Conservation (phyloP, 2,113 vertebrate genomes). For the Cyprichromis sp. region DNA sequence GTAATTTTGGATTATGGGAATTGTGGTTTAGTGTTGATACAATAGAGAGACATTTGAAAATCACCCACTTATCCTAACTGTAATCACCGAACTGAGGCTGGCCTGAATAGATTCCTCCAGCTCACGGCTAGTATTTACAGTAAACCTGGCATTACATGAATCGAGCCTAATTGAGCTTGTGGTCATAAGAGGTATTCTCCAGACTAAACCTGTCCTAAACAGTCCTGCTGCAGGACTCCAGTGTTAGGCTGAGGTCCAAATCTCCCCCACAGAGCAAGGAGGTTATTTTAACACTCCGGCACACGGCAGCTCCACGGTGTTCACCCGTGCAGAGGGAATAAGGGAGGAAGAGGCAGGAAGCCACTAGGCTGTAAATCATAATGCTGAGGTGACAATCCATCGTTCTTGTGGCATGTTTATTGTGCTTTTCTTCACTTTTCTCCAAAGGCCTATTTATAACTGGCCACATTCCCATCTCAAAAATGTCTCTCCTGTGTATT, state of each 20-base stretch:
- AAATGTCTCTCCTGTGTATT: constrained; percentile 6
- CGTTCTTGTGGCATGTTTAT: constrained; percentile 60
- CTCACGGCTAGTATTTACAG: constrained; percentile 15
- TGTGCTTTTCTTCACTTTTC: constrained; percentile 49
- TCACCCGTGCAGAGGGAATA: constrained; percentile 5
- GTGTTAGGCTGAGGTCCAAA: constrained; percentile 10
- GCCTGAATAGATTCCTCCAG: background rate
- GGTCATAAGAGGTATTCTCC: background rate
- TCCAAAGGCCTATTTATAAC: constrained; percentile 50
- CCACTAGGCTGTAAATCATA: constrained; percentile 60
- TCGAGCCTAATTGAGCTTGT: background rate
- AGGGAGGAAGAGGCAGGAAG: constrained; percentile 51
- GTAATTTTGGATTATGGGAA: background rate
- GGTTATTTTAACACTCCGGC: constrained; percentile 54
- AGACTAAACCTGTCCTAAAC: constrained; percentile 27
- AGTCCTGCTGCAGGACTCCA: background rate
- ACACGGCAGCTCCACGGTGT: constrained; percentile 35
- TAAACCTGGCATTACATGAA: constrained; percentile 9
- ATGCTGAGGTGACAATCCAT: constrained; percentile 55
- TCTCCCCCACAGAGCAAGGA: constrained; percentile 30
- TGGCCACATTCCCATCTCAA: constrained; percentile 31
- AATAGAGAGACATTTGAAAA: constrained; percentile 7
- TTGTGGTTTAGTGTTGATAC: constrained; percentile 7
- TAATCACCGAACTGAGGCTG: background rate
- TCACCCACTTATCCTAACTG: background rate